Percentiles rank a stretch among this genome's conserved stretches.
These are phyloP conservation scores for Heterodera schachtii DNA, from an alignment of 1,140 invertebrate species.

Conservation along the genomic window DNA sequence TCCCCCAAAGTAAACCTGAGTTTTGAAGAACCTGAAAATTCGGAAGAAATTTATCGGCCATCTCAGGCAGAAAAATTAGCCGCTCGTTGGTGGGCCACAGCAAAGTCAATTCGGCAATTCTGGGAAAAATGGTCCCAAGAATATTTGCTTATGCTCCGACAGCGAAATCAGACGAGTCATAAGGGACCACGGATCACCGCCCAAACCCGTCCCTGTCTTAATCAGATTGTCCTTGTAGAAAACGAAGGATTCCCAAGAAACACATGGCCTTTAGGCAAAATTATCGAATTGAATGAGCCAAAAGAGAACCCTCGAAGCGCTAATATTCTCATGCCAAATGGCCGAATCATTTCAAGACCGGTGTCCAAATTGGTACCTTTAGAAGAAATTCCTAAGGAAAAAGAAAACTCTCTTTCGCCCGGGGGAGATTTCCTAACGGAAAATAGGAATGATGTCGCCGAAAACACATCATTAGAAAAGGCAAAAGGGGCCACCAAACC, in stretches of 20 bases:
- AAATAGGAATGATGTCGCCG: neutral
- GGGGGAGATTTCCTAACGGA: neutral
- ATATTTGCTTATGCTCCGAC: neutral
- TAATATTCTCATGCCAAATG: neutral
- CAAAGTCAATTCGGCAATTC: neutral
- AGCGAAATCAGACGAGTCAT: neutral
- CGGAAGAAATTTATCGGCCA: neutral
- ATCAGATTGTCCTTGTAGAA: neutral
- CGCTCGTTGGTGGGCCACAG: neutral
- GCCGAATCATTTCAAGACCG: neutral
- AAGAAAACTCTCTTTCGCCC: no score
- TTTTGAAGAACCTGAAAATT: neutral
- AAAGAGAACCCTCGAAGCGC: neutral
- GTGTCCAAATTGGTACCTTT: no score
- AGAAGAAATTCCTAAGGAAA: no score
- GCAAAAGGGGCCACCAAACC: no score
- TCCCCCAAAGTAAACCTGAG: neutral
- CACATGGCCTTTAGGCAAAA: constrained; percentile 9
- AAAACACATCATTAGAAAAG: no score
- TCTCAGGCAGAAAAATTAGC: neutral
- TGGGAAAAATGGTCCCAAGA: neutral
- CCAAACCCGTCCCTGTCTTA: neutral
- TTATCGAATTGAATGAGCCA: neutral
- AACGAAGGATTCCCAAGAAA: neutral
- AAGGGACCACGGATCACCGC: neutral